These are phyloP conservation scores for Sycophila sp. DNA, from an alignment of 1,140 invertebrate species.

Conservation along the genomic window DNA sequence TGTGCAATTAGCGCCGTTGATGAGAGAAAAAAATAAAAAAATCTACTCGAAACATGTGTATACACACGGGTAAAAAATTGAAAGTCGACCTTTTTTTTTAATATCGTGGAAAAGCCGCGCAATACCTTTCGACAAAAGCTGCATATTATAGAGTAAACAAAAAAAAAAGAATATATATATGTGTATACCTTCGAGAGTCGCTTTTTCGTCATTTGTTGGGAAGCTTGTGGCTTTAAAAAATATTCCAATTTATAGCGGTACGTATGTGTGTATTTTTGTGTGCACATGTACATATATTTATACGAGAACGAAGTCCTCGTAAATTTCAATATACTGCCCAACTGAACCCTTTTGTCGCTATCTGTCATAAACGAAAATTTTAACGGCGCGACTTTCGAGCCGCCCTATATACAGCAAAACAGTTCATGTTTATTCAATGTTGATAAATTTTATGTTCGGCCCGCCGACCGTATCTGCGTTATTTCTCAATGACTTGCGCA, in stretches of 20 bases:
- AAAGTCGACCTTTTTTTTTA: too few species aligned
- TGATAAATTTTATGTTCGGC: not conserved
- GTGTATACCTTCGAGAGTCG: not conserved
- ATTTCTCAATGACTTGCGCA: too few species aligned
- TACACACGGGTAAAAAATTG: too few species aligned
- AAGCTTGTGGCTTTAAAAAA: too few species aligned
- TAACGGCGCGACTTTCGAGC: not conserved
- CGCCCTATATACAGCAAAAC: not conserved
- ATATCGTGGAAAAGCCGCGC: too few species aligned
- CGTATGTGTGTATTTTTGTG: not conserved
- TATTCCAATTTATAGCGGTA: too few species aligned
- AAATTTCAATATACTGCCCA: not conserved
- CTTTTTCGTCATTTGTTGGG: not conserved
- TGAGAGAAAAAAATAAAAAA: too few species aligned
- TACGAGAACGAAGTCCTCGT: not conserved
- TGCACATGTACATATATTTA: not conserved
- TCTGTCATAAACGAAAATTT: slow-evolving; percentile 2
- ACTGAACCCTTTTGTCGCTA: not conserved
- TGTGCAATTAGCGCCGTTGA: too few species aligned
- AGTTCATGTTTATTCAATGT: slow-evolving; percentile 2
- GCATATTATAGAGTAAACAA: too few species aligned
- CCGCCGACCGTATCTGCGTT: too few species aligned
- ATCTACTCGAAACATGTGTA: too few species aligned
- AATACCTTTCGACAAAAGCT: too few species aligned
- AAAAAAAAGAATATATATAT: not conserved